Conservation (phyloP, 2,113 vertebrate species). For the Melospiza georgiana region DNA sequence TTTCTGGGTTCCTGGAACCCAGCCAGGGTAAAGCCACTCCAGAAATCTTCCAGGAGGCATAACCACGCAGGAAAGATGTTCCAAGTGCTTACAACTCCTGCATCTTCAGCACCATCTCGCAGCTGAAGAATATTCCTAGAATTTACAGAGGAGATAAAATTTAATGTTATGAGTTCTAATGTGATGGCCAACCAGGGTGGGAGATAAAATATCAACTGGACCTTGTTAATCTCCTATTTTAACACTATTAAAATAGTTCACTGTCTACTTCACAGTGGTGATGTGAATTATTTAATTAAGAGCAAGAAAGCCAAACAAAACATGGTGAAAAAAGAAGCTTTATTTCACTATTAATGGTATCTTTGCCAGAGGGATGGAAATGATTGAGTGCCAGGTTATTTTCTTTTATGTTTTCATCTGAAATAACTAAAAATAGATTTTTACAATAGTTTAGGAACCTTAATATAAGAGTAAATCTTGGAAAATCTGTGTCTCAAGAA, state of each 20-base stretch:
- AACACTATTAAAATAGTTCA: not conserved
- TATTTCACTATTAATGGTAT: not conserved
- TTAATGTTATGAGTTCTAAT: not conserved
- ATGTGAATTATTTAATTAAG: not conserved
- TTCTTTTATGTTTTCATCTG: not conserved
- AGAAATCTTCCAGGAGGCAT: not conserved
- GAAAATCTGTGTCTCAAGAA: not conserved
- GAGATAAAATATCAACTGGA: not conserved
- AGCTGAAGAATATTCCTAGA: not conserved
- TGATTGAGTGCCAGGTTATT: not conserved
- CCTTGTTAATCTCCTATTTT: not conserved
- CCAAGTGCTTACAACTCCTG: not conserved
- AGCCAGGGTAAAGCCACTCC: not conserved
- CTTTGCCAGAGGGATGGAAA: not conserved
- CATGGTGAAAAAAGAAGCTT: not conserved
- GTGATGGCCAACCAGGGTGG: not conserved
- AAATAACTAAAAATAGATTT: not conserved
- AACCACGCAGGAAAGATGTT: not conserved
- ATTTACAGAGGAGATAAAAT: not conserved
- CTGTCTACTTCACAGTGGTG: not conserved
- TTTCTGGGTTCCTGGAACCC: not conserved
- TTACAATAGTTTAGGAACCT: not conserved
- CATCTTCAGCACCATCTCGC: not conserved
- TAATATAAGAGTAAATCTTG: not conserved
- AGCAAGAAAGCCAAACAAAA: not conserved